Percentiles rank a stretch among this genome's conserved stretches.
phyloP scores from a whole-genome alignment of 30 jellyfish, hydroid and myxozoan genomes.

The Aurelia sp. region DNA sequence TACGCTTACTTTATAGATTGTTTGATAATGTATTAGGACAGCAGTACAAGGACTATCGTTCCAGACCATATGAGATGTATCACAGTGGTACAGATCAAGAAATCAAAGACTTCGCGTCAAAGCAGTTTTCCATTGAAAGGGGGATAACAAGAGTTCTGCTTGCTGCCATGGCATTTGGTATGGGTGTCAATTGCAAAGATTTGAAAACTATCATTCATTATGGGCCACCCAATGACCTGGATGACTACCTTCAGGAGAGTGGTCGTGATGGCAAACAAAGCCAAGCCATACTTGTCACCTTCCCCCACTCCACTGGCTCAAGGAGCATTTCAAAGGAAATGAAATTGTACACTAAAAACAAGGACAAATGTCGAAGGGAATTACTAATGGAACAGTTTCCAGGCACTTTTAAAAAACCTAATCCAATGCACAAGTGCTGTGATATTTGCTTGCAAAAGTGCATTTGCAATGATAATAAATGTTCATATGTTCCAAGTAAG shows the following conservation, averaged over 20 bases:
- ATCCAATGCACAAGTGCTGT: no score
- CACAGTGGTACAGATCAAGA: slow-evolving; percentile 27
- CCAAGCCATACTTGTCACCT: slow-evolving; percentile 3
- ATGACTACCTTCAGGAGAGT: slow-evolving; percentile 14
- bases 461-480: no score
- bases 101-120: background rate
- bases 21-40: background rate
- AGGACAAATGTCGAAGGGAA: slow-evolving; percentile 10
- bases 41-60: background rate
- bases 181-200: slow-evolving; percentile 27
- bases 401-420: no score
- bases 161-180: slow-evolving; percentile 35
- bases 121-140: background rate
- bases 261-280: slow-evolving; percentile 25
- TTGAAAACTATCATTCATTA: background rate
- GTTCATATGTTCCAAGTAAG: no score
- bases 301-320: slow-evolving; percentile 20
- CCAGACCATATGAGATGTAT: slow-evolving; percentile 25
- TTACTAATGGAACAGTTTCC: no score
- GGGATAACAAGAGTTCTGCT: slow-evolving; percentile 2
- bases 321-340: background rate
- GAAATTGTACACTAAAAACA: background rate
- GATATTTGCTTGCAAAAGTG: no score
- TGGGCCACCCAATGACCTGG: slow-evolving; percentile 13
- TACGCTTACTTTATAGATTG: background rate